Base-by-base conservation (phyloP, 2,888 invertebrate species). In the Atrina japonica region DNA sequence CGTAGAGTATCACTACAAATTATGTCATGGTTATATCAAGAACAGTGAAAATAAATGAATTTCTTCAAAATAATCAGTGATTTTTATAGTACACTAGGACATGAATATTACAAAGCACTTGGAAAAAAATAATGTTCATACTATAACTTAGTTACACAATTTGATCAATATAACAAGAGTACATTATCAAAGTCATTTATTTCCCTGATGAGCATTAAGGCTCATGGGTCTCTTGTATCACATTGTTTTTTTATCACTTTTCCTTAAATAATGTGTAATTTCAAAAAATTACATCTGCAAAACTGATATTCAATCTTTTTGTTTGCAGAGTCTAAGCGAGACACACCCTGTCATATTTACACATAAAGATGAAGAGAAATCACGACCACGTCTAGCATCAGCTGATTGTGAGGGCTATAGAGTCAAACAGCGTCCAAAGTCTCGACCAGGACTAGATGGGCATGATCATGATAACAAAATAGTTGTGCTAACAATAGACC, bases 261-360 rank as follows among this genome's bases (percentile, higher is more conserved):
- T 16, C n/a, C 16, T 43, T 3, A 43, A n/a, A 3, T n/a, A 18
- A 43, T 43, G 5, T 43, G 2, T 18, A 3, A 43, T 43, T 43
- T 2, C n/a, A n/a, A n/a, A n/a, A n/a, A n/a, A n/a, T n/a, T n/a
- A n/a, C n/a, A n/a, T n/a, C n/a, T n/a, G n/a, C n/a, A n/a, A n/a
- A 11, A 35, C 35, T 7, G 35, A 35, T 16, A n/a, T 16, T 29
- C n/a, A n/a, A n/a, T n/a, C n/a, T 53, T 30, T 43, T 55, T 40
- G 63, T 52, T 76, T 78, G 23, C 80, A 88, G 87, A 84, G 75
- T 61, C 58, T 82, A 40, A 81, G 83, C 77, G 85, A 86, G 56
- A 84, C 83, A 6, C 81, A 80, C 50, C 86, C 86, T 7, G 86
- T 86, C 45, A 70, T 83, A 40, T 86, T 84, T 67, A 77, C 55